Conservation (phyloP, 1,140 invertebrate species). For the Tetraneura akinire region DNA sequence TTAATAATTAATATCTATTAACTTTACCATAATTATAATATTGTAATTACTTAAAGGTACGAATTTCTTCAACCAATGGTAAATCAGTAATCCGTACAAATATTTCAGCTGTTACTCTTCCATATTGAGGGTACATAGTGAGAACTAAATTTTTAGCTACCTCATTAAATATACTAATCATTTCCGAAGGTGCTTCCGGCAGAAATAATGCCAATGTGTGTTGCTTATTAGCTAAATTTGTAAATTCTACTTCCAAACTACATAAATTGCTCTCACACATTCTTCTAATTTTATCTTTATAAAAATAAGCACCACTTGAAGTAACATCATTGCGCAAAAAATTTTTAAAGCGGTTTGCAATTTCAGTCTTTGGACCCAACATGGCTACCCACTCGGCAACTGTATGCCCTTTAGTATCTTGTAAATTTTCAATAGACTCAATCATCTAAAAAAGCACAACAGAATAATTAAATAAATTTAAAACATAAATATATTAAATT, state of each 20-base stretch:
- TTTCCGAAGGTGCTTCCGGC: conserved; percentile 95
- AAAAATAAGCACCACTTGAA: conserved; percentile 81
- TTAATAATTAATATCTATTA: background rate
- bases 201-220: conserved; percentile 95
- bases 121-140: conserved; percentile 94
- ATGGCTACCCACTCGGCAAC: conserved; percentile 95
- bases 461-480: background rate
- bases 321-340: conserved; percentile 90
- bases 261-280: conserved; percentile 93
- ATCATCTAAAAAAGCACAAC: conserved; percentile 68
- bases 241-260: conserved; percentile 93
- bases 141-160: conserved; percentile 91
- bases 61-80: conserved; percentile 92
- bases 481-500: too few species aligned
- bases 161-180: conserved; percentile 93
- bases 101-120: conserved; percentile 88
- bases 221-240: conserved; percentile 83
- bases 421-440: conserved; percentile 97
- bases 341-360: conserved; percentile 94
- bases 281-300: conserved; percentile 87
- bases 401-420: conserved; percentile 90
- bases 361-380: conserved; percentile 93
- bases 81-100: conserved; percentile 93
- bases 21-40: too few species aligned
- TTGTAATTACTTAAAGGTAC: conserved; percentile 75